Evolutionary conservation across 2,113 vertebrate species (phyloP).

Genomic region (Lipophrys pholis): DNA sequence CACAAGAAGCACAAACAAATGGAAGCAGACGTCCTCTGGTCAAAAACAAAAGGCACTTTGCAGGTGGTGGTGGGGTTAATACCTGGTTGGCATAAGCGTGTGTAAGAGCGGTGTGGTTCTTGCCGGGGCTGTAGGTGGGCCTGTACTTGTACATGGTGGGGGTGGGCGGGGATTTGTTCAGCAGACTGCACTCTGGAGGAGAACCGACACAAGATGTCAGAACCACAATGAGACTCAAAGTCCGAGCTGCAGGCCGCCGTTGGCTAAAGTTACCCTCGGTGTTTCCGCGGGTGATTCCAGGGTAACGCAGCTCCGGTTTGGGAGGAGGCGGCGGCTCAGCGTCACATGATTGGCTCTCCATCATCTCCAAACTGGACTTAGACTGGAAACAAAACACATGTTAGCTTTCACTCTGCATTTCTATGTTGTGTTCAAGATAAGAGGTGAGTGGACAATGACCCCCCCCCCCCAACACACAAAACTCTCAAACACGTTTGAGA

Average conservation of each 20-base stretch:
- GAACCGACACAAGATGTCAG: neutral
- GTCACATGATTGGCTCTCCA: slow-evolving; percentile 96
- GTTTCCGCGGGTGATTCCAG: slow-evolving; percentile 86
- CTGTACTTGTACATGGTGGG: slow-evolving; percentile 98
- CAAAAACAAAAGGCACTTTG: neutral
- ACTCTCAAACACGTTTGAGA: no score
- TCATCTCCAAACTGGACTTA: slow-evolving; percentile 95
- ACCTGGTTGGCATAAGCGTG: slow-evolving; percentile 87
- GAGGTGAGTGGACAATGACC: no score
- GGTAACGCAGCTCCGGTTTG: slow-evolving; percentile 94
- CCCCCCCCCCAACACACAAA: no score
- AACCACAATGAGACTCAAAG: no score
- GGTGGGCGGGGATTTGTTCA: slow-evolving; percentile 92
- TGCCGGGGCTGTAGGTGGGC: slow-evolving; percentile 91
- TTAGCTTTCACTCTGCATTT: no score
- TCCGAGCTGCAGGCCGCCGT: neutral
- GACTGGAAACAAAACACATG: slow-evolving; percentile 82
- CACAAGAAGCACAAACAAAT: slow-evolving; percentile 28
- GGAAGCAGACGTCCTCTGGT: neutral
- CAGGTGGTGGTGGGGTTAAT: slow-evolving; percentile 11
- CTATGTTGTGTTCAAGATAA: no score
- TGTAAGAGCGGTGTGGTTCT: slow-evolving; percentile 84
- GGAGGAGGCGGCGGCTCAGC: slow-evolving; percentile 95
- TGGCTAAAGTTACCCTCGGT: slow-evolving; percentile 86
- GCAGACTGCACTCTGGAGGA: slow-evolving; percentile 87